Evolutionary conservation across 2,888 invertebrate genomes (phyloP).

Genomic region (Aphodius granarius): DNA sequence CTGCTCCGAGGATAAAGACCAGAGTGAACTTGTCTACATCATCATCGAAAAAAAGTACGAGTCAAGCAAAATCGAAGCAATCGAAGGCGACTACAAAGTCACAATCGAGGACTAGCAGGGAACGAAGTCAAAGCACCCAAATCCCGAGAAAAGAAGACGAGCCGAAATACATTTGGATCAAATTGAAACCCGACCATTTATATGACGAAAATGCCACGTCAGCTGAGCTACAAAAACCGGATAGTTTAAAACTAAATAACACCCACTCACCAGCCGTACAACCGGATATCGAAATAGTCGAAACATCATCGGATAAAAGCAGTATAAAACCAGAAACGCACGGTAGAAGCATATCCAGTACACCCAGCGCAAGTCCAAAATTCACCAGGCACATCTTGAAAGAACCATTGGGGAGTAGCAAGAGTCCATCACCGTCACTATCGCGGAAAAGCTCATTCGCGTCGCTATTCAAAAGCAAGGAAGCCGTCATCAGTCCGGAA

Average conservation of each 20-base stretch:
- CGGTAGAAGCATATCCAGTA: conserved; percentile 40
- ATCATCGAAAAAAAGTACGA: neutral
- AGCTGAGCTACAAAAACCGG: conserved; percentile 60
- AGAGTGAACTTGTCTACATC: conserved; percentile 27
- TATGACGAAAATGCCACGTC: conserved; percentile 63
- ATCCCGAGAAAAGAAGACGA: conserved; percentile 35
- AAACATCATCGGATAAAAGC: conserved; percentile 16
- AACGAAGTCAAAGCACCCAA: neutral
- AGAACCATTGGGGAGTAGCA: conserved; percentile 41
- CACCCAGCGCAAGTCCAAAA: conserved; percentile 56
- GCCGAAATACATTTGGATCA: conserved; percentile 66
- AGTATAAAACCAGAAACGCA: conserved; percentile 25
- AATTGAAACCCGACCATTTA: conserved; percentile 74
- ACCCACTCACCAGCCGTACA: conserved; percentile 34
- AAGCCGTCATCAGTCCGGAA: conserved; percentile 65
- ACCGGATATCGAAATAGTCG: conserved; percentile 34
- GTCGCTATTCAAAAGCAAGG: conserved; percentile 76
- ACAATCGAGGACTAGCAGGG: conserved; percentile 23
- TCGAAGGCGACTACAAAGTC: conserved; percentile 27
- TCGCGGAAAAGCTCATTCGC: conserved; percentile 82
- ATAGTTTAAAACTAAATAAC: conserved; percentile 59
- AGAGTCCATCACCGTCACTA: conserved; percentile 70
- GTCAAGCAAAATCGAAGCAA: conserved; percentile 17
- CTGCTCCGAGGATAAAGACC: conserved; percentile 30
- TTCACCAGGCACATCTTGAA: conserved; percentile 46